A percentile compares a stretch with the other conserved stretches of the same genome.
Conservation (phyloP, 2,797 vertebrate species). For the Calcarius lapponicus region DNA sequence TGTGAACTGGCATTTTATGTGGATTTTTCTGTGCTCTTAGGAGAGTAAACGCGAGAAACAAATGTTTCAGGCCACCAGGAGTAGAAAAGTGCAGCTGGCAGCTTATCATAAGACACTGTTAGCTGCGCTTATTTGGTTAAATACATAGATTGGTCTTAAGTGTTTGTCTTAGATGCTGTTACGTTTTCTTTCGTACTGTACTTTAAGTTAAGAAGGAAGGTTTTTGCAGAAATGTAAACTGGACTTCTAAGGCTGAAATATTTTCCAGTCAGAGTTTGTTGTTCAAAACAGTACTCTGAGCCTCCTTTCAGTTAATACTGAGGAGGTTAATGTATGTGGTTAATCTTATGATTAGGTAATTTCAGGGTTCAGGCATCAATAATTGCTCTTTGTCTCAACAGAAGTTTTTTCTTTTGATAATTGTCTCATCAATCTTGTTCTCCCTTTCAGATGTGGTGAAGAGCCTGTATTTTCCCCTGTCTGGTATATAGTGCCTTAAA, state of each 20-base stretch:
- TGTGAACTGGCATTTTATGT: background rate
- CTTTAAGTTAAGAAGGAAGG: background rate
- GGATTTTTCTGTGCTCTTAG: background rate
- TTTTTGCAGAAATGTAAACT: background rate
- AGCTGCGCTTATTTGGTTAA: background rate
- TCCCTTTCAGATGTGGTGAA: slow-evolving; percentile 78
- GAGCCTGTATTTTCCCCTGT: slow-evolving; percentile 53
- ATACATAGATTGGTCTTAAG: background rate
- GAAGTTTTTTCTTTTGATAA: background rate
- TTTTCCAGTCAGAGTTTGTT: background rate
- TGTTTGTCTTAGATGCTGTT: background rate
- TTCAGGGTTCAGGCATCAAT: background rate
- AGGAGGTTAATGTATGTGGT: background rate
- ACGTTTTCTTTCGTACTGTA: background rate
- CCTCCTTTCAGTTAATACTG: background rate
- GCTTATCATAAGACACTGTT: background rate
- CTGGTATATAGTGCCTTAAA: slow-evolving; percentile 77
- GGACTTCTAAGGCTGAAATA: background rate
- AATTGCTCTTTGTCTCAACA: background rate
- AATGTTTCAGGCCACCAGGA: background rate
- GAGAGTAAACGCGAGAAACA: background rate
- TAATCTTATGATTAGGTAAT: background rate
- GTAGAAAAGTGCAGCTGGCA: background rate
- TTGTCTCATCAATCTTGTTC: slow-evolving; percentile 19
- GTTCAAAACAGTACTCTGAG: background rate